Conservation (phyloP, 2,888 invertebrate species). For the Scelioninae gen. 1 region DNA sequence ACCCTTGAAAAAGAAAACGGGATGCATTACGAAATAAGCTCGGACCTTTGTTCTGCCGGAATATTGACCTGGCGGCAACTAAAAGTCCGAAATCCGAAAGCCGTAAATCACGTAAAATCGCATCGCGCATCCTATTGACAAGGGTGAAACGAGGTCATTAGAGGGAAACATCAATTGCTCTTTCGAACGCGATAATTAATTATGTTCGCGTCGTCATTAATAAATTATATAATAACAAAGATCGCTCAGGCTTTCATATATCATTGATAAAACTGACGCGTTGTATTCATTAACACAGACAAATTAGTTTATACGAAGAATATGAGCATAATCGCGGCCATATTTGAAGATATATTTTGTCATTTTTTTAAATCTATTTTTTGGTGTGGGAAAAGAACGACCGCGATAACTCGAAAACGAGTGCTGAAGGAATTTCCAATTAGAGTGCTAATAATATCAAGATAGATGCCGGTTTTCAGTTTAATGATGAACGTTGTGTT, state of each 20-base stretch:
- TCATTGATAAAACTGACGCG: constrained; percentile 60
- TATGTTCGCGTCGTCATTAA: constrained; percentile 52
- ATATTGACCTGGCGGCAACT: constrained; percentile 71
- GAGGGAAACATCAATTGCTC: constrained; percentile 47
- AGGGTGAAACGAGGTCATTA: constrained; percentile 69
- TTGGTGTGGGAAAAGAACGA: constrained; percentile 17
- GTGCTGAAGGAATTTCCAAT: constrained; percentile 42
- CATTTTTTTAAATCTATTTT: too few species aligned
- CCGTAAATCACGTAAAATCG: constrained; percentile 81
- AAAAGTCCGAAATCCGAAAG: constrained; percentile 74
- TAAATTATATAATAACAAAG: constrained; percentile 64
- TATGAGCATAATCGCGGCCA: constrained; percentile 47
- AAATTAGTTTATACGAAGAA: constrained; percentile 65
- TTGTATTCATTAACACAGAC: constrained; percentile 63
- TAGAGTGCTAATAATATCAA: constrained; percentile 44
- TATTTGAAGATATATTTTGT: constrained; percentile 52
- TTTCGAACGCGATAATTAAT: constrained; percentile 64
- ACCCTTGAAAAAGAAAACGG: constrained; percentile 76
- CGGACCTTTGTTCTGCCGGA: constrained; percentile 72
- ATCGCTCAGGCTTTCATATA: constrained; percentile 45
- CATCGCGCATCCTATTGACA: constrained; percentile 60
- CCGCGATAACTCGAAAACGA: constrained; percentile 36
- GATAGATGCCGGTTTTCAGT: constrained; percentile 30
- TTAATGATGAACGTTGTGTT: constrained; percentile 20
- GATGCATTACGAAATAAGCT: constrained; percentile 80